These are phyloP conservation scores for Stenurella melanura DNA, from an alignment of 2,888 invertebrate species.

Conservation along the genomic window DNA sequence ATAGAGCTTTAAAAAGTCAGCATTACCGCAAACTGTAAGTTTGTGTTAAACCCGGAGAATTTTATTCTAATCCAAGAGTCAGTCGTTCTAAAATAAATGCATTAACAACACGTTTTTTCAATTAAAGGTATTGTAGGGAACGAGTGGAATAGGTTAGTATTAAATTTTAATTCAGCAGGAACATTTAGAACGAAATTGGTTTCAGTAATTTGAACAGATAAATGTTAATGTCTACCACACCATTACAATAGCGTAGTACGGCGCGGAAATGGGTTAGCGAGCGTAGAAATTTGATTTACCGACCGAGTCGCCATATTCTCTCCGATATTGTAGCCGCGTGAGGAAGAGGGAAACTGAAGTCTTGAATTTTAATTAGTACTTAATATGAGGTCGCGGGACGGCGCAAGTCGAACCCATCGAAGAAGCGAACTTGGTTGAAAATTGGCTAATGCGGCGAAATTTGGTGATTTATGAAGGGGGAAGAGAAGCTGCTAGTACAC, in stretches of 20 bases:
- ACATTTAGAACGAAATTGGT: constrained; percentile 63
- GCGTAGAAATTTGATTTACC: constrained; percentile 69
- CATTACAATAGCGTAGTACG: constrained; percentile 45
- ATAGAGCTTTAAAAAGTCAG: not conserved
- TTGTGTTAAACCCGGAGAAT: constrained; percentile 7
- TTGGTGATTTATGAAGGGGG: constrained; percentile 45
- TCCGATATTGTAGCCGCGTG: constrained; percentile 56
- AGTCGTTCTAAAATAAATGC: constrained; percentile 26
- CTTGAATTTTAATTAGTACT: constrained; percentile 71
- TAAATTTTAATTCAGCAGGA: constrained; percentile 62
- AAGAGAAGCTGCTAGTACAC: constrained; percentile 41
- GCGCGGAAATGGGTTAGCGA: constrained; percentile 65
- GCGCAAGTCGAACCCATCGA: constrained; percentile 43
- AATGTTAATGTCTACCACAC: constrained; percentile 50
- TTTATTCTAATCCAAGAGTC: constrained; percentile 27
- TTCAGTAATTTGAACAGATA: constrained; percentile 64
- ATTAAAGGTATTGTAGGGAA: constrained; percentile 44
- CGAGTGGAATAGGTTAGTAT: constrained; percentile 53
- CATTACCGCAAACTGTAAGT: not conserved
- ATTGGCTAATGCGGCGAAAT: constrained; percentile 42
- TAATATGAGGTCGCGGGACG: constrained; percentile 52
- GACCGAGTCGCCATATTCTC: constrained; percentile 66
- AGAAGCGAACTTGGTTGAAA: constrained; percentile 35
- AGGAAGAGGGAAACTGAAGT: constrained; percentile 57
- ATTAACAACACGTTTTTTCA: constrained; percentile 46